Base-by-base conservation (phyloP, 2,113 vertebrate species). In the Anolis sagrei region DNA sequence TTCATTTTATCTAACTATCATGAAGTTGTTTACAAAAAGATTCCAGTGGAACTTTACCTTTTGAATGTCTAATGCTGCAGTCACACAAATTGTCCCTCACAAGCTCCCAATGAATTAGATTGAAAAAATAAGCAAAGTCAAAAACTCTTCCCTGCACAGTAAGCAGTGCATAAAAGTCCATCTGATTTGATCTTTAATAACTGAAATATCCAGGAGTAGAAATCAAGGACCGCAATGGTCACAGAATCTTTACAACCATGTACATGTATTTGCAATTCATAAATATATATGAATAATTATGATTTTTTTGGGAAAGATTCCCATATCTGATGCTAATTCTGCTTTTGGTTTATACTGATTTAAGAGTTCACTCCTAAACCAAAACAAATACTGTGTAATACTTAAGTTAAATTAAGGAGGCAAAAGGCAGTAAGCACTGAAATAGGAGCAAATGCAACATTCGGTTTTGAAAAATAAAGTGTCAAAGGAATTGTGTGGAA, bases 1-100 rank as follows among this genome's bases (percentile, higher is more conserved):
- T 85, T 76, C 51, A 51, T 73, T 48, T 39, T 82, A 92, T 64
- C 89, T 76, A 82, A 88, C 7, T 9, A 73, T 39, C 49, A 44
- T 39, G 39, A 73, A 34, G 27, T 39, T 14, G 58, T 48, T 32
- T 83, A 64, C 29, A 3, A n/a, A 29, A 48, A 32, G 14, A 83
- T 76, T 64, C 21, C 58, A 76, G 21, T n/a, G 19, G 39, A 39
- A 48, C 72, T 49, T 83, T 58, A 58, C 54, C 58, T 34, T 75
- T 44, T 34, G 61, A 8, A 77, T 51, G 34, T 18, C n/a, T 14
- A 61, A 36, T 64, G 32, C 25, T 68, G 44, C 14, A 78, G 32
- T 34, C 32, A 54, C 27, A 68, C 4, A 54, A 27, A 29, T 29
- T 68, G 7, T 27, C 64, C 27, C 64, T 29, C 54, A 58, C 1